A percentile compares a stretch with the other conserved stretches of the same genome.
These are phyloP conservation scores for Ophioderma brevispina DNA, from an alignment of 35 echinoderm and acorn worm genomes.

Conservation along the genomic window DNA sequence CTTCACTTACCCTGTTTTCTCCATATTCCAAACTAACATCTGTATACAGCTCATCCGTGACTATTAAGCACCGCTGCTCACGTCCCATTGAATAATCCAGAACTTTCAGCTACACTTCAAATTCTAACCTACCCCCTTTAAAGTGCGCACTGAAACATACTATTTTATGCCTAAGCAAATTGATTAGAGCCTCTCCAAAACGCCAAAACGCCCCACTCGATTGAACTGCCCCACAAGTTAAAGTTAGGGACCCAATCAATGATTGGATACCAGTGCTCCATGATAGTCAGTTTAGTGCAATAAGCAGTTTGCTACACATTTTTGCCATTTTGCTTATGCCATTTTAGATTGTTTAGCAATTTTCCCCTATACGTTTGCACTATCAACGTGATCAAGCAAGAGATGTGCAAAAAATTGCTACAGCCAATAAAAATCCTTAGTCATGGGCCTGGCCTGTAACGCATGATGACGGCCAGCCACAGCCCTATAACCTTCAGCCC, in stretches of 20 bases:
- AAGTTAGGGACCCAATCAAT: constrained; percentile 2
- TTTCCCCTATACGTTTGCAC: too few species aligned
- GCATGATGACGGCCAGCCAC: background rate
- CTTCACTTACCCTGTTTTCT: constrained; percentile 21
- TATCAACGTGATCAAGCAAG: too few species aligned
- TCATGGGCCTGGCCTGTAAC: too few species aligned
- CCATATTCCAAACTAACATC: background rate
- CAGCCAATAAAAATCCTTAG: too few species aligned
- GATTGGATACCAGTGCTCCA: constrained; percentile 15
- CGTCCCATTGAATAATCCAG: constrained; percentile 17
- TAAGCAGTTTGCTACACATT: too few species aligned
- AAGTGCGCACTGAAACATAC: background rate
- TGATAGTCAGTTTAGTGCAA: too few species aligned
- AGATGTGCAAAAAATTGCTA: too few species aligned
- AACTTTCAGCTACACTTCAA: background rate
- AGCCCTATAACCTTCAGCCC: background rate
- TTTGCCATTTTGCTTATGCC: too few species aligned
- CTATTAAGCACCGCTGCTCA: background rate
- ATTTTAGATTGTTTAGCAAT: too few species aligned
- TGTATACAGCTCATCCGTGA: background rate
- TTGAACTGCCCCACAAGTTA: constrained; percentile 16
- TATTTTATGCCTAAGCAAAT: background rate
- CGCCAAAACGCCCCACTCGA: constrained; percentile 4
- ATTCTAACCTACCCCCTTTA: background rate
- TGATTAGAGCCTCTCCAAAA: background rate